phyloP scores from a whole-genome alignment of 2,797 vertebrate species.

The Falco biarmicus region DNA sequence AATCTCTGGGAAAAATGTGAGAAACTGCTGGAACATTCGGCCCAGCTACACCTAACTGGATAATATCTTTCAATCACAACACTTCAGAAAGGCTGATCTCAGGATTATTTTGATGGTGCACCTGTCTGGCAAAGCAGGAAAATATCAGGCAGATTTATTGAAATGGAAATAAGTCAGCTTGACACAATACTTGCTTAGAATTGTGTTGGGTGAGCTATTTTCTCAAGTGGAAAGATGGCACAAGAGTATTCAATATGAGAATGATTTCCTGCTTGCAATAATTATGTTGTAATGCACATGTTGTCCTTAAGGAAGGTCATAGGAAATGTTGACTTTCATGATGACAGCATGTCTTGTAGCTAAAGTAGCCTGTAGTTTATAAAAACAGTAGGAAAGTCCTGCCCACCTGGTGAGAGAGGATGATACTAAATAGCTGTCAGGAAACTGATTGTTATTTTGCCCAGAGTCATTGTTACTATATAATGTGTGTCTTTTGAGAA shows the following conservation, averaged over 20 bases:
- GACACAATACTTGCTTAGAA: background rate
- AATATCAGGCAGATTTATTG: background rate
- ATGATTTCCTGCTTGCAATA: background rate
- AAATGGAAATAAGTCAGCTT: background rate
- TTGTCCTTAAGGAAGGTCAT: background rate
- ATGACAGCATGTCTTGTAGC: background rate
- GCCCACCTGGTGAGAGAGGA: background rate
- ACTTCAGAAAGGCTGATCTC: background rate
- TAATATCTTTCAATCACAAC: background rate
- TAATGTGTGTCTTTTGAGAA: background rate
- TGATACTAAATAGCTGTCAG: background rate
- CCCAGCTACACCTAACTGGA: rapidly evolving
- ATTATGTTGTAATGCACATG: background rate
- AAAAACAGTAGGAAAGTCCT: background rate
- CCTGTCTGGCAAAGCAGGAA: background rate
- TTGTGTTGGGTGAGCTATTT: background rate
- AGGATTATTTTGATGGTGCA: background rate
- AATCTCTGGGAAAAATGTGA: background rate
- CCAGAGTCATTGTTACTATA: background rate
- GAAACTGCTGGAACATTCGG: background rate
- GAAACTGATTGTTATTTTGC: background rate
- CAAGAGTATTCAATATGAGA: background rate
- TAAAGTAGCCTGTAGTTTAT: background rate
- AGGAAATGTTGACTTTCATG: background rate
- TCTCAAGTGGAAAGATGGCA: background rate